These are phyloP conservation scores for Polietes domitor DNA, from an alignment of 2,888 invertebrate genomes.

Conservation along the genomic window DNA sequence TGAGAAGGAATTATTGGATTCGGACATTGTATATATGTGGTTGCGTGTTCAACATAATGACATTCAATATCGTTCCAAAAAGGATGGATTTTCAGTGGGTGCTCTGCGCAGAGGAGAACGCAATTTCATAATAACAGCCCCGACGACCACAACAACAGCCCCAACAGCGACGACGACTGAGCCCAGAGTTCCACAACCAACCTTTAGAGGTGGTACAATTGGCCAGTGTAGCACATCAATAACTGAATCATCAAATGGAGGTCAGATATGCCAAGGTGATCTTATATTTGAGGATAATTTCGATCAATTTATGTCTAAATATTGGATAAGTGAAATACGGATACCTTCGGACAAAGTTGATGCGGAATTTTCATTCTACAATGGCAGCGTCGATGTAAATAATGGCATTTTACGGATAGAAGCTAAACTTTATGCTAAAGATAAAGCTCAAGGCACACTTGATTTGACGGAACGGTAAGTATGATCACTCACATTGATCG, in stretches of 20 bases:
- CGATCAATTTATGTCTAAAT: slow-evolving; percentile 79
- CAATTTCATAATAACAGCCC: background rate
- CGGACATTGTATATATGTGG: slow-evolving; percentile 85
- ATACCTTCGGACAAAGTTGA: slow-evolving; percentile 78
- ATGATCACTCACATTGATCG: too few species aligned
- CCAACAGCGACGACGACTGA: background rate
- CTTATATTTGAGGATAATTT: slow-evolving; percentile 86
- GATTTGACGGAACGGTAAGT: background rate
- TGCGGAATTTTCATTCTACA: background rate
- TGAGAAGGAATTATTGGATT: slow-evolving; percentile 80
- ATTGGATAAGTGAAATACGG: slow-evolving; percentile 84
- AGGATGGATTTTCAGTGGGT: slow-evolving; percentile 65
- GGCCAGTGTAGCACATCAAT: background rate
- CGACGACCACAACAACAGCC: background rate
- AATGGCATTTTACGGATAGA: background rate
- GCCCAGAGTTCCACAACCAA: slow-evolving; percentile 78
- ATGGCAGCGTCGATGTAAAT: background rate
- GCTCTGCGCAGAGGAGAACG: slow-evolving; percentile 46
- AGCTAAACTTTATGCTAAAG: background rate
- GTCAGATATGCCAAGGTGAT: slow-evolving; percentile 81
- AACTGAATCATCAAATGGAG: slow-evolving; percentile 43
- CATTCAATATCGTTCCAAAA: slow-evolving; percentile 79
- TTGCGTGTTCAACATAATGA: slow-evolving; percentile 83
- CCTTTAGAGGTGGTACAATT: background rate
- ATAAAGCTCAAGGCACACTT: background rate